phyloP scores from a whole-genome alignment of 2,888 invertebrate genomes.

The Dascillus cervinus region DNA sequence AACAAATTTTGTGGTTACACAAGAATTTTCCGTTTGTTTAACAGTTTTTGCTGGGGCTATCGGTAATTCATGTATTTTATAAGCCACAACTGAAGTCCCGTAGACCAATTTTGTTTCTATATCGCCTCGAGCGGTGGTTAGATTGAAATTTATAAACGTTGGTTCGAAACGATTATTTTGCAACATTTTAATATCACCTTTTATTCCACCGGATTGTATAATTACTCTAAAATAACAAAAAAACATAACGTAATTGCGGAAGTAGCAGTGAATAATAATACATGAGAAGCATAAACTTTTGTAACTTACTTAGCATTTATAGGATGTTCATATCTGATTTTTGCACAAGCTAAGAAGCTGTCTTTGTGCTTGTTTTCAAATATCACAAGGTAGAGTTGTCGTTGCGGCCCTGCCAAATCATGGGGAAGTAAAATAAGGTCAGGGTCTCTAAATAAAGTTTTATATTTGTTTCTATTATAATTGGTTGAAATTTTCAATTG shows the following conservation, averaged over 20 bases:
- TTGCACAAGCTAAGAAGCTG: slow-evolving; percentile 75
- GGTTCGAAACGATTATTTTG: slow-evolving; percentile 81
- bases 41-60: slow-evolving; percentile 49
- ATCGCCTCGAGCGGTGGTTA: slow-evolving; percentile 57
- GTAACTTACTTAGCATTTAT: slow-evolving; percentile 60
- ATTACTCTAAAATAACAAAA: slow-evolving; percentile 59
- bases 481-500: slow-evolving; percentile 63
- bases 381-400: slow-evolving; percentile 73
- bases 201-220: slow-evolving; percentile 70
- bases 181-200: slow-evolving; percentile 66
- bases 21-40: slow-evolving; percentile 45
- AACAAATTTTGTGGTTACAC: slow-evolving; percentile 63
- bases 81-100: slow-evolving; percentile 63
- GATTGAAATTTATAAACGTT: slow-evolving; percentile 67
- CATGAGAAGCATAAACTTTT: neutral
- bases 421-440: slow-evolving; percentile 62
- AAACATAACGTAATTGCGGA: too few relatives aligned
- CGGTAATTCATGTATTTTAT: slow-evolving; percentile 65
- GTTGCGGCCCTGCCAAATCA: slow-evolving; percentile 66
- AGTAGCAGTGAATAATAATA: neutral
- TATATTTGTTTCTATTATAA: slow-evolving; percentile 48
- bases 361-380: slow-evolving; percentile 70
- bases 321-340: slow-evolving; percentile 61
- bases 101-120: slow-evolving; percentile 65
- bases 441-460: slow-evolving; percentile 59